Evolutionary conservation across 2,797 vertebrate genomes (phyloP).

Genomic region (Onychomys torridus): DNA sequence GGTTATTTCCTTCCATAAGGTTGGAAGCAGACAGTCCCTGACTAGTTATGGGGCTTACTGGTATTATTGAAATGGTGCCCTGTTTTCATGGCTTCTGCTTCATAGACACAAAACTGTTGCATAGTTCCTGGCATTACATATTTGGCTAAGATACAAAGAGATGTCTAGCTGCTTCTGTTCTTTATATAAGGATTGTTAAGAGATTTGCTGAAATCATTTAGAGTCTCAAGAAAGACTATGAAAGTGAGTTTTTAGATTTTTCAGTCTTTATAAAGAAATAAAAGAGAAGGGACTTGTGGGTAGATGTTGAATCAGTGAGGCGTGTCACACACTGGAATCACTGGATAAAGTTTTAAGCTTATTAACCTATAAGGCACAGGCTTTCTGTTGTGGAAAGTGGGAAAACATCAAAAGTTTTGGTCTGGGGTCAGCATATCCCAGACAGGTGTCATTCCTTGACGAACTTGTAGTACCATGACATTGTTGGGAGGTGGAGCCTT

Average conservation of each 20-base stretch:
- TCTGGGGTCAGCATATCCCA: neutral
- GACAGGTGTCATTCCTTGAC: neutral
- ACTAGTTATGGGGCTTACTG: neutral
- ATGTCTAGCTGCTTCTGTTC: neutral
- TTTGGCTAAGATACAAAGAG: neutral
- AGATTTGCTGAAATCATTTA: neutral
- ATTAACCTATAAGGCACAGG: neutral
- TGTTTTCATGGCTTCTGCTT: neutral
- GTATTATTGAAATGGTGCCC: neutral
- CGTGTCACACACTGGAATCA: neutral
- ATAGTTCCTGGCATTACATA: neutral
- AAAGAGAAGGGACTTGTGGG: neutral
- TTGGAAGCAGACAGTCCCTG: neutral
- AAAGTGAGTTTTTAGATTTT: neutral
- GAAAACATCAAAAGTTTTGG: neutral
- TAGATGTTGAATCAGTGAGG: neutral
- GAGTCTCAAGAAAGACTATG: neutral
- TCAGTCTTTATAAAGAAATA: neutral
- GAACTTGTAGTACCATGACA: neutral
- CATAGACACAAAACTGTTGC: neutral
- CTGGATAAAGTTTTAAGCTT: neutral
- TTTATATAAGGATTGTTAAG: neutral
- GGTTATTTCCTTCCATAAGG: neutral
- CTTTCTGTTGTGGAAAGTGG: neutral
- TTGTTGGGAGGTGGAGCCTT: neutral